Conservation (phyloP, 2,888 invertebrate genomes). For the Shargacucullia verbasci region DNA sequence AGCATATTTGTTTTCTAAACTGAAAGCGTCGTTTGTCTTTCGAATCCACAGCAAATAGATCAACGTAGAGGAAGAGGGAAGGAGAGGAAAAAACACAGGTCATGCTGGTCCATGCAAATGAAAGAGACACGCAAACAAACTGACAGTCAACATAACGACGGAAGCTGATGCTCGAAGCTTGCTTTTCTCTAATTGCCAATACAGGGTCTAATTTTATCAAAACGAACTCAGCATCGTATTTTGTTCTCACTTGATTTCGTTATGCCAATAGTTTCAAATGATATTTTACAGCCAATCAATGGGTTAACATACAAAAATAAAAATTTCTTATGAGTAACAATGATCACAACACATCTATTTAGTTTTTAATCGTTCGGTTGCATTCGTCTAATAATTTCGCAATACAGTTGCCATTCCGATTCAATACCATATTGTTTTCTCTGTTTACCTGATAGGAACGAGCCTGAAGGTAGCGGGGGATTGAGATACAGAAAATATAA, state of each 20-base stretch:
- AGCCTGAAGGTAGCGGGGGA: conserved; percentile 94
- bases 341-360: conserved; percentile 83
- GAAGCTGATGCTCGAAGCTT: conserved; percentile 85
- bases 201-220: conserved; percentile 75
- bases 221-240: conserved; percentile 59
- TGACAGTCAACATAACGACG: conserved; percentile 83
- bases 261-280: conserved; percentile 65
- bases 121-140: conserved; percentile 87
- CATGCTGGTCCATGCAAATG: conserved; percentile 88
- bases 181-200: conserved; percentile 78
- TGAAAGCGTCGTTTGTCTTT: conserved; percentile 66
- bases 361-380: conserved; percentile 67
- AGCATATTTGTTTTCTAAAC: conserved; percentile 53
- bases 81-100: conserved; percentile 78
- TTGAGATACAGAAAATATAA: conserved; percentile 88
- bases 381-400: conserved; percentile 87
- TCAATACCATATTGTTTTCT: conserved; percentile 81
- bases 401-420: conserved; percentile 87
- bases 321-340: conserved; percentile 70
- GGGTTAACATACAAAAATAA: conserved; percentile 68
- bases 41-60: conserved; percentile 70
- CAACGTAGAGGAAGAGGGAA: conserved; percentile 71
- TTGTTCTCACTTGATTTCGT: conserved; percentile 54
- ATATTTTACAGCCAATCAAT: conserved; percentile 81
- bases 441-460: conserved; percentile 96